A percentile compares a stretch with the other conserved stretches of the same genome.
Conservation (phyloP, 2,888 invertebrate genomes). For the Crocallis elinguaria region DNA sequence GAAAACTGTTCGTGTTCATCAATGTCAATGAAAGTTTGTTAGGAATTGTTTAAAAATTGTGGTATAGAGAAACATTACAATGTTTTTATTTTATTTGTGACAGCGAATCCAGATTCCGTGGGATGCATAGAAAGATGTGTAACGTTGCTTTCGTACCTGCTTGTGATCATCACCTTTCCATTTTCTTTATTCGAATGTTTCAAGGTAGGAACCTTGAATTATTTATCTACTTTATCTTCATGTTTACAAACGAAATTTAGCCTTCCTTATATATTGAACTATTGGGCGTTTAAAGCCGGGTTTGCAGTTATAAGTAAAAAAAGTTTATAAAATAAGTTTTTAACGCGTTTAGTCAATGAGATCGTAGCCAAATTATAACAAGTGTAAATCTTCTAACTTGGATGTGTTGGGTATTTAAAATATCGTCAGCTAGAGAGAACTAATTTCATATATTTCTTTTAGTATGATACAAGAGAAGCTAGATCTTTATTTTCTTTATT, state of each 20-base stretch:
- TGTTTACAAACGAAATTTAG: too few species aligned
- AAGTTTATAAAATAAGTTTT: too few species aligned
- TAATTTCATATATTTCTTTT: too few species aligned
- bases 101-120: constrained; percentile 88
- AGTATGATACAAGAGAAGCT: too few species aligned
- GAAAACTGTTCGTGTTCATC: constrained; percentile 13
- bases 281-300: too few species aligned
- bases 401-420: too few species aligned
- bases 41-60: not conserved
- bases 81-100: constrained; percentile 54
- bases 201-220: constrained; percentile 84
- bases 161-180: constrained; percentile 91
- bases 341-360: too few species aligned
- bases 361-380: too few species aligned
- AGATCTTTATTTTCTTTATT: constrained; percentile 8
- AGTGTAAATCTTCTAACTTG: too few species aligned
- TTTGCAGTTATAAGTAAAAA: too few species aligned
- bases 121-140: constrained; percentile 90
- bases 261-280: too few species aligned
- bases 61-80: constrained; percentile 1
- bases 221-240: constrained; percentile 2
- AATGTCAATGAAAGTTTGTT: constrained; percentile 18
- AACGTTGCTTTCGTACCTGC: constrained; percentile 88
- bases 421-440: too few species aligned
- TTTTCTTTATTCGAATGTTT: constrained; percentile 94